phyloP scores from a whole-genome alignment of 2,797 vertebrate species.

The Tadarida brasiliensis region DNA sequence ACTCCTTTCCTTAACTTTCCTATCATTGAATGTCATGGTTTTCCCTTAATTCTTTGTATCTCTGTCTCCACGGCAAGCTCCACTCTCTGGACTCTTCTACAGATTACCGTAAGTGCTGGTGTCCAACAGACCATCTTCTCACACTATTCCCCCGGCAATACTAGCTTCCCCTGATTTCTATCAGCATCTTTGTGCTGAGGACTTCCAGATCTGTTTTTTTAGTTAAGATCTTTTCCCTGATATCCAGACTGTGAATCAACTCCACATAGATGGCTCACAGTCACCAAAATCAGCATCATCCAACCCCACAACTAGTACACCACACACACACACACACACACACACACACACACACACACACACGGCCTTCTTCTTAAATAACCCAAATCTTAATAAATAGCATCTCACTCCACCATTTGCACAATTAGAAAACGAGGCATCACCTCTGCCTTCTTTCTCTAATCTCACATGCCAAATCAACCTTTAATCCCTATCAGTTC shows the following conservation, averaged over 20 bases:
- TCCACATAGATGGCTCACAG: not conserved
- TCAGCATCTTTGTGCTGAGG: not conserved
- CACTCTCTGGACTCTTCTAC: not conserved
- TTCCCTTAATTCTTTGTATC: not conserved
- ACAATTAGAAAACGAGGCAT: not conserved
- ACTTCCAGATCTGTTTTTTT: not conserved
- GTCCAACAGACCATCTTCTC: not conserved
- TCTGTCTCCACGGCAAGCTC: not conserved
- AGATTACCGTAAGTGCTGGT: not conserved
- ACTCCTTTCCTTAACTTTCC: not conserved
- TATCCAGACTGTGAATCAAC: not conserved
- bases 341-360: not conserved
- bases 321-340: not conserved
- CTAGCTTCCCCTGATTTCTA: not conserved
- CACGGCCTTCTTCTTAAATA: not conserved
- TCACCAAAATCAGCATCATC: not conserved
- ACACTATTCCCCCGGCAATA: not conserved
- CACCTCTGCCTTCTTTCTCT: slow-evolving; percentile 7
- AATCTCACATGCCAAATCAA: not conserved
- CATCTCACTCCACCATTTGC: not conserved
- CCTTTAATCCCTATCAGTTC: not conserved
- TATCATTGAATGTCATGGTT: not conserved
- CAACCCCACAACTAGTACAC: not conserved
- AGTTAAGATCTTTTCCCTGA: not conserved
- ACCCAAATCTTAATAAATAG: not conserved